Evolutionary conservation across 2,797 vertebrate genomes (phyloP).

Genomic region (Gambelia wislizenii): DNA sequence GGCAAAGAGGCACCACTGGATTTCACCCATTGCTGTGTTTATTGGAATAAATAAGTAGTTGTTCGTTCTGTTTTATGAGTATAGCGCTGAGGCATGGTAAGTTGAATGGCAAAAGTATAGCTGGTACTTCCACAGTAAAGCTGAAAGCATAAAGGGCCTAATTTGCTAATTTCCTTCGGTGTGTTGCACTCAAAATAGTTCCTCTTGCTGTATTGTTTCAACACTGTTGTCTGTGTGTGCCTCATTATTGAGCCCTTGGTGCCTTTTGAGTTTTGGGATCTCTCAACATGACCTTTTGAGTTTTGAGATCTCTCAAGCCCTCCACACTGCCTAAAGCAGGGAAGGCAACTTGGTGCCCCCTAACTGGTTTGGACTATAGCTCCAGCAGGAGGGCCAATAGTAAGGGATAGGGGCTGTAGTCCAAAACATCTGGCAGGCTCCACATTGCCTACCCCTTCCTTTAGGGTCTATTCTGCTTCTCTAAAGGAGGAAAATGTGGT

Average conservation of each 20-base stretch:
- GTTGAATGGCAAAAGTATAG: not conserved
- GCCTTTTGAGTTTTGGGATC: not conserved
- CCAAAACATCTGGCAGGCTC: no score
- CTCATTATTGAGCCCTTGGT: no score
- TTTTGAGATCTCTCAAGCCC: not conserved
- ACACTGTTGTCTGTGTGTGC: no score
- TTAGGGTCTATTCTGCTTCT: not conserved
- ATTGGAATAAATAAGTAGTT: not conserved
- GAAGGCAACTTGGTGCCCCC: no score
- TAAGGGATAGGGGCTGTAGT: no score
- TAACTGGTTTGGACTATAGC: no score
- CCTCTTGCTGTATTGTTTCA: not conserved
- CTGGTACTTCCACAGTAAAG: not conserved
- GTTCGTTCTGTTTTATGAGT: not conserved
- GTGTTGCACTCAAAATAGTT: not conserved
- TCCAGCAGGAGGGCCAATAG: no score
- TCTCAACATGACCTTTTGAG: not conserved
- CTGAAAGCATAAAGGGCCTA: not conserved
- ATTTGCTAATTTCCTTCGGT: not conserved
- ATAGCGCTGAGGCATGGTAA: not conserved
- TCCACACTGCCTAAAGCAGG: not conserved
- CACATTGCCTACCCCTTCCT: not conserved
- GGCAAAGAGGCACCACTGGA: not conserved
- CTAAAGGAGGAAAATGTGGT: not conserved
- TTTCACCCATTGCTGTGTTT: not conserved